Conservation (phyloP, 2,888 invertebrate genomes). For the Clusia tigrina region DNA sequence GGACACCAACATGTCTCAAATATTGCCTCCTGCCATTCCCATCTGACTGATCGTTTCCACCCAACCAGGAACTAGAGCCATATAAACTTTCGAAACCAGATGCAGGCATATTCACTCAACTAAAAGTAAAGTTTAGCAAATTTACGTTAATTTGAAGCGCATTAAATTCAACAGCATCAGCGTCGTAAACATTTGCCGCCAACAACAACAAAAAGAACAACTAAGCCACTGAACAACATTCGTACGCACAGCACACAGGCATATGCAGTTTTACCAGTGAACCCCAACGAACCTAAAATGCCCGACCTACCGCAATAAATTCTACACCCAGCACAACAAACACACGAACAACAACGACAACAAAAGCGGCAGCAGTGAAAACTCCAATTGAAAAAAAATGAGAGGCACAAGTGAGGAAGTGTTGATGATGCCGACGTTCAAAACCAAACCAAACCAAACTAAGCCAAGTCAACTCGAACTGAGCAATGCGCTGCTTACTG, state of each 20-base stretch:
- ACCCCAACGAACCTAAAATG: slow-evolving; percentile 38
- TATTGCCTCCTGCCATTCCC: too few relatives aligned
- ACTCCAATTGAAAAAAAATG: too few relatives aligned
- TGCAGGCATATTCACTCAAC: not conserved
- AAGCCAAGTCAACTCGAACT: too few relatives aligned
- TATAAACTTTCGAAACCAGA: too few relatives aligned
- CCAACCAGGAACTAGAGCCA: too few relatives aligned
- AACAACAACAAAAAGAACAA: slow-evolving; percentile 10
- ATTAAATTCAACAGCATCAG: not conserved
- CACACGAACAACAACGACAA: slow-evolving; percentile 20
- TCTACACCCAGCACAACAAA: slow-evolving; percentile 35
- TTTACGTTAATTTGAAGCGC: not conserved
- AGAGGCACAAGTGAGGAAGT: slow-evolving; percentile 15
- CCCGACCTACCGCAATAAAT: slow-evolving; percentile 59
- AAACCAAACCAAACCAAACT: too few relatives aligned
- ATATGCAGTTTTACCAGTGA: not conserved
- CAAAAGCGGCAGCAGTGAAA: slow-evolving; percentile 22
- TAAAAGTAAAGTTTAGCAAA: too few relatives aligned
- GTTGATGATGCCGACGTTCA: slow-evolving; percentile 1
- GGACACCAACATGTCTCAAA: too few relatives aligned
- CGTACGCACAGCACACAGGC: not conserved
- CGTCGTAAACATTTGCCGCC: not conserved
- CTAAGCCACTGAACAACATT: too few relatives aligned
- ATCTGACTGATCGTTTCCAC: too few relatives aligned
- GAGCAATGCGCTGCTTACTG: too few relatives aligned